phyloP scores from a whole-genome alignment of 1,140 invertebrate genomes.

The Brachionus manjavacas region DNA sequence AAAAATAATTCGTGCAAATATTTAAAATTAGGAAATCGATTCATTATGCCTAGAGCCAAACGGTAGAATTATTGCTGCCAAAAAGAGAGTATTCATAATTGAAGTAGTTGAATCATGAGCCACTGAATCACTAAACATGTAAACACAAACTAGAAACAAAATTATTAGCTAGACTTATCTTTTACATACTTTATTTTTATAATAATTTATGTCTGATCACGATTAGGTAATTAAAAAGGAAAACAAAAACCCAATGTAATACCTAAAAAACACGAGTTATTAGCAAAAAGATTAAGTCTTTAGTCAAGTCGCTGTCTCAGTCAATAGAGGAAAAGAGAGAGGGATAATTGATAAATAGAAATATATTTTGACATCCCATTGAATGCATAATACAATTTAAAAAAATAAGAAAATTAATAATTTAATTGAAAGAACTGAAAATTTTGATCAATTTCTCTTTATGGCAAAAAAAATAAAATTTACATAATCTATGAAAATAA shows the following conservation, averaged over 20 bases:
- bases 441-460: background rate
- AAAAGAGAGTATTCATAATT: background rate
- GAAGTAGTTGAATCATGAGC: background rate
- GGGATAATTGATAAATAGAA: background rate
- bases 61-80: background rate
- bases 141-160: background rate
- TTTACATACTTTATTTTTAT: background rate
- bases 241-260: background rate
- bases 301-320: background rate
- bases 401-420: background rate
- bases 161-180: background rate
- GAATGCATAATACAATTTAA: background rate
- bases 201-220: background rate
- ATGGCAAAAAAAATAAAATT: background rate
- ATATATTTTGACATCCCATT: background rate
- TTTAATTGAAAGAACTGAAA: background rate
- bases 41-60: background rate
- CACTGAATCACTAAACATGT: background rate
- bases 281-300: background rate
- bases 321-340: background rate
- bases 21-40: background rate
- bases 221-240: background rate
- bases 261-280: background rate
- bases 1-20: background rate
- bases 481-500: background rate